Conservation (phyloP, 92 coral and sea anemone species). For the Siderastrea radians region DNA sequence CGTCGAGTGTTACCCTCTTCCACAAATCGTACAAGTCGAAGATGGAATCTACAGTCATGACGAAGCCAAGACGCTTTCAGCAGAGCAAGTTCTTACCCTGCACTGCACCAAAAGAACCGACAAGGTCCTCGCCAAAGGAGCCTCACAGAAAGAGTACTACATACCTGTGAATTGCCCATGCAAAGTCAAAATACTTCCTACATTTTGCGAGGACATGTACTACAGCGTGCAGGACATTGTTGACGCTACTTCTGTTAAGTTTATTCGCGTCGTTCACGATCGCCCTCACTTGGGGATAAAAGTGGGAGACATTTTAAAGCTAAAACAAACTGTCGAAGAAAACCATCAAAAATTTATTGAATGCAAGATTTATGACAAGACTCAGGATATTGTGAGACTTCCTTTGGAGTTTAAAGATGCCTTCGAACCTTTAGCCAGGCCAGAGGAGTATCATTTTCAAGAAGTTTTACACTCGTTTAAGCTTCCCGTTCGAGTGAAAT, state of each 20-base stretch:
- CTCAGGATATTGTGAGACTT: slow-evolving; percentile 27
- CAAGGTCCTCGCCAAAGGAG: slow-evolving; percentile 28
- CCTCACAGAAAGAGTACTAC: slow-evolving; percentile 3
- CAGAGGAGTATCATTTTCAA: slow-evolving; percentile 3
- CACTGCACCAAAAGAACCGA: slow-evolving; percentile 62
- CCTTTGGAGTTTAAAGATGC: slow-evolving; percentile 49
- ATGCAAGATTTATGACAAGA: slow-evolving; percentile 43
- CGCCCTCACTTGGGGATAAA: slow-evolving; percentile 50
- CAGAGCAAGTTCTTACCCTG: slow-evolving; percentile 70
- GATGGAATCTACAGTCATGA: slow-evolving; percentile 40
- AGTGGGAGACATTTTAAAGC: slow-evolving; percentile 58
- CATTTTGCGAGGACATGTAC: slow-evolving; percentile 9
- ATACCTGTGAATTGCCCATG: slow-evolving; percentile 48
- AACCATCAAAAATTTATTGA: slow-evolving; percentile 8
- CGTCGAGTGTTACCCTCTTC: slow-evolving; percentile 45
- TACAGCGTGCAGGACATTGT: slow-evolving; percentile 59
- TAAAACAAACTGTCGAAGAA: slow-evolving; percentile 37
- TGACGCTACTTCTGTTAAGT: slow-evolving; percentile 19
- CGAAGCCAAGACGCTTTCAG: slow-evolving; percentile 63
- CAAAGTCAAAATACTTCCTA: slow-evolving; percentile 47
- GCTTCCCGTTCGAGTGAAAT: slow-evolving; percentile 60
- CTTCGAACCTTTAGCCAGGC: slow-evolving; percentile 27
- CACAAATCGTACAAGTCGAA: slow-evolving; percentile 67
- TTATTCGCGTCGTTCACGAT: slow-evolving; percentile 46
- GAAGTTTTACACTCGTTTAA: slow-evolving; percentile 17